Evolutionary conservation across 2,113 vertebrate genomes (phyloP).

Genomic region (Catharus bicknelli): DNA sequence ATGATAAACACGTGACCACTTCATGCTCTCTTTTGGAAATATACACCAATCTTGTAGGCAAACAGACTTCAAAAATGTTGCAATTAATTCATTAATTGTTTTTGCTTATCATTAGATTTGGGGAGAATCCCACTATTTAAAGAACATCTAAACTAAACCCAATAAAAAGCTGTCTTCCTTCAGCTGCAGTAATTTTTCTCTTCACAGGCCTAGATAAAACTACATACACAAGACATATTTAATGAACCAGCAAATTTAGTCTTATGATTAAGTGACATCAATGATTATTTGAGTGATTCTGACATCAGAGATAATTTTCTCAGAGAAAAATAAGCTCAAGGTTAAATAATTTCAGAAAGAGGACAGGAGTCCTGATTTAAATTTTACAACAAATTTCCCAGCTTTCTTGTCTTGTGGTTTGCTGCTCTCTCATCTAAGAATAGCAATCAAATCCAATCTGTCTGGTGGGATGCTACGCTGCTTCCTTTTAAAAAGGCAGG

Average conservation of each 20-base stretch:
- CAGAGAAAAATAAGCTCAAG: slow-evolving; percentile 2
- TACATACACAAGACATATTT: not conserved
- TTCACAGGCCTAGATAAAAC: not conserved
- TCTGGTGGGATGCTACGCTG: not conserved
- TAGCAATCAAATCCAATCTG: not conserved
- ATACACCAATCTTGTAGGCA: not conserved
- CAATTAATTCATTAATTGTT: not conserved
- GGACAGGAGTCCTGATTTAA: not conserved
- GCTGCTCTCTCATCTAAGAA: slow-evolving; percentile 30
- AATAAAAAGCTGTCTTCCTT: not conserved
- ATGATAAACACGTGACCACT: accelerated
- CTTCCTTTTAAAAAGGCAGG: not conserved
- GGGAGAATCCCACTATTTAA: not conserved
- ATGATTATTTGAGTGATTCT: not conserved
- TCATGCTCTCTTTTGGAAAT: not conserved
- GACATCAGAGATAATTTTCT: not conserved
- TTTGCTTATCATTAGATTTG: not conserved
- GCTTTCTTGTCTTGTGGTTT: not conserved
- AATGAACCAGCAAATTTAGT: not conserved
- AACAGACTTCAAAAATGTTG: not conserved
- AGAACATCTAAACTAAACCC: not conserved
- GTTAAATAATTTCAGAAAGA: slow-evolving; percentile 5
- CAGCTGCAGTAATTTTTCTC: not conserved
- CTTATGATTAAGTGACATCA: not conserved
- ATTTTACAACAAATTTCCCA: not conserved